These are phyloP conservation scores for Tokudaia muenninki DNA, from an alignment of 2,797 vertebrate species.

Conservation along the genomic window DNA sequence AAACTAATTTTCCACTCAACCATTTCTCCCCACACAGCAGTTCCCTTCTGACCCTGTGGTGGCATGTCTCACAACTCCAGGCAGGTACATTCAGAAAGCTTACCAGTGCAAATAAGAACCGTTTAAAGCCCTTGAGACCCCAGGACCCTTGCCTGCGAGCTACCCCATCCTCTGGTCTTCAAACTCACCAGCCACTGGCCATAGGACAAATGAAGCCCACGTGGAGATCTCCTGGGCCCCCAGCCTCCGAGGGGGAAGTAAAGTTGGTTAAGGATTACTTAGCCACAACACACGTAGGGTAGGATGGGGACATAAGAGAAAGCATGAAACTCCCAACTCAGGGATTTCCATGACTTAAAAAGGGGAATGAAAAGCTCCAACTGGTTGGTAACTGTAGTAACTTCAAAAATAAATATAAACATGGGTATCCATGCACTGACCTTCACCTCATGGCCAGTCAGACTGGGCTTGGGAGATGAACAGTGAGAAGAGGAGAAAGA, in stretches of 20 bases:
- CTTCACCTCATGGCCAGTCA: not conserved
- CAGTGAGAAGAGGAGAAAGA: not conserved
- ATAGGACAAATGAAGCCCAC: not conserved
- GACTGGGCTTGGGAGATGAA: not conserved
- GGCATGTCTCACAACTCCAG: not conserved
- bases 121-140: not conserved
- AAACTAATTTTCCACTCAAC: constrained; percentile 72
- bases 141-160: accelerated
- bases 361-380: constrained; percentile 4
- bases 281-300: not conserved
- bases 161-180: not conserved
- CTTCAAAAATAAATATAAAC: constrained; percentile 29
- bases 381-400: constrained; percentile 8
- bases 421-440: not conserved
- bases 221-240: not conserved
- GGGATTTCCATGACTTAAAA: constrained; percentile 2
- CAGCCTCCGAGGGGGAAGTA: not conserved
- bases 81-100: not conserved
- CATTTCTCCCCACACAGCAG: constrained; percentile 51
- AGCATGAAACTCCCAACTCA: not conserved
- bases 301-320: not conserved
- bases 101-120: not conserved
- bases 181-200: not conserved
- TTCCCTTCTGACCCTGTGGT: not conserved
- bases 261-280: not conserved